Evolutionary conservation across 1,140 invertebrate genomes (phyloP), one percentile per base, ranked within the genome.

Genomic region (Heliconius hewitsoni): DNA sequence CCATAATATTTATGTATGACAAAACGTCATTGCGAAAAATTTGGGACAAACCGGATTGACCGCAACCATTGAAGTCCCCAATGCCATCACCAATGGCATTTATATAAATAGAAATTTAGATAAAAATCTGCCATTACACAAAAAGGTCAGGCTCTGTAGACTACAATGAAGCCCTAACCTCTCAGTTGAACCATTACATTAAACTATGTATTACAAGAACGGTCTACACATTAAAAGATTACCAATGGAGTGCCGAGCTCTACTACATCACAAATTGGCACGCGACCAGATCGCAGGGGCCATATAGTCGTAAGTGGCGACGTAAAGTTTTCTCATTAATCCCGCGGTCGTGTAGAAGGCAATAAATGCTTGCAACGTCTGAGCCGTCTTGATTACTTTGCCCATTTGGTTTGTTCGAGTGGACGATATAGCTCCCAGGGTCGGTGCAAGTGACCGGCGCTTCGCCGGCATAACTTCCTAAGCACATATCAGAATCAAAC

Each of bases 241-340:
- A 52, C 8, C 55, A 11, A 57, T 57, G 55, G 23, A 57, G n/a
- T 8, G 27, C n/a, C 11, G 13, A 30, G 60, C 60, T 46, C 13
- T 46, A 23, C 27, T 66, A 27, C 60, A 76, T 76, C 42, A 30
- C 30, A 50, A 76, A 70, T 23, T 60, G 60, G 70, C 76, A 73
- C 66, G 30, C 23, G 11, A 80, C 71, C 74, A 80, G 74, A 66
- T 27, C 60, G 27, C 60, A 66, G 60, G 30, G 74, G 76, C 52
- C 66, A 55, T 55, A 76, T 80, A 46, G 13, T 46, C 42, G 42
- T 46, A 72, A 76, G 30, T 60, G 52, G 39, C 70, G 52, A 73
- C 55, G 55, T 66, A 77, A 81, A 81, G 79, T 83, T 83, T 79
- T 79, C 72, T 81, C 79, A 83, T 83, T 83, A 81, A 81, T 72